Evolutionary conservation across 2,888 invertebrate species (phyloP).

Genomic region (Sisyra terminalis): DNA sequence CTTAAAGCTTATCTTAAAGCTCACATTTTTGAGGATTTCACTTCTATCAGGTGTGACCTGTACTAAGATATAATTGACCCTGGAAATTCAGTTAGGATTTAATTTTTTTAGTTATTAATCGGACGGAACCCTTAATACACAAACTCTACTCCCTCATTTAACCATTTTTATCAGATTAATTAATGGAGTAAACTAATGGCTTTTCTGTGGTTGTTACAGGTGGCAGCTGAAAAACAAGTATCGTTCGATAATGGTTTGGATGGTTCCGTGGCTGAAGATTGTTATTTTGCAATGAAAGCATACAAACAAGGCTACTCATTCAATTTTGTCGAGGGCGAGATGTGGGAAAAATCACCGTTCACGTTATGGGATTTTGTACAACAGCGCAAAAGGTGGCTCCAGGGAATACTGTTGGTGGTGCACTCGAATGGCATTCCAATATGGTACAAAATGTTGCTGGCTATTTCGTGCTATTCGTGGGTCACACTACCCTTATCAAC

Average conservation of each 20-base stretch:
- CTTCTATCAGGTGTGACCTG: too few species aligned
- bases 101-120: background rate
- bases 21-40: too few species aligned
- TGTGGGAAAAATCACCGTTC: conserved; percentile 98
- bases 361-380: conserved; percentile 89
- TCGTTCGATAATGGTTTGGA: conserved; percentile 93
- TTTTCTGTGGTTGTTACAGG: conserved; percentile 34
- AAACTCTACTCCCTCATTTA: background rate
- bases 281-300: conserved; percentile 93
- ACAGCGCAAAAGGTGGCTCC: conserved; percentile 91
- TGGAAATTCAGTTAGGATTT: too few species aligned
- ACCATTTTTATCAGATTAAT: background rate
- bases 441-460: conserved; percentile 62
- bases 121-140: background rate
- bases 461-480: conserved; percentile 89
- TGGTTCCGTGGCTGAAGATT: conserved; percentile 96
- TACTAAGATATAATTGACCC: too few species aligned
- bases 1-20: too few species aligned
- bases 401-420: conserved; percentile 77
- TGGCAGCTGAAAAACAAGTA: conserved; percentile 76
- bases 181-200: background rate
- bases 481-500: conserved; percentile 86
- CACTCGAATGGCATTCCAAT: conserved; percentile 72
- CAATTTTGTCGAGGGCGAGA: conserved; percentile 93
- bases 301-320: conserved; percentile 80